These are phyloP conservation scores for Acrocephalus kingi DNA, from an alignment of 2,113 vertebrate species.

Conservation along the genomic window DNA sequence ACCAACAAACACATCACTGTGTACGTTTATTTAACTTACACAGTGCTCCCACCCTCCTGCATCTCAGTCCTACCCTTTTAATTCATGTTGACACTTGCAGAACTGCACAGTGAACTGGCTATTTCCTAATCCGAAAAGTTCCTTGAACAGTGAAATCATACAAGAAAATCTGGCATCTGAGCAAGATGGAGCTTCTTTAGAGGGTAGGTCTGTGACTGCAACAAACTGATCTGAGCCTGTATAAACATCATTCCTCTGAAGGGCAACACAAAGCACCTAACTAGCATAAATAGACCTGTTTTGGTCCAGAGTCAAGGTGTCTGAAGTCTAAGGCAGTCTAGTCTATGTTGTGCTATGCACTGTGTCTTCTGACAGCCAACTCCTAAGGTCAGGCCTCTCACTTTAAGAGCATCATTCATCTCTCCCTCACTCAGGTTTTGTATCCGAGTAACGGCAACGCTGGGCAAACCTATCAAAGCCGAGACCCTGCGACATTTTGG, in stretches of 20 bases:
- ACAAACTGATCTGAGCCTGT: rapidly evolving
- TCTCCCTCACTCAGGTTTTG: background rate
- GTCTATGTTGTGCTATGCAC: rapidly evolving
- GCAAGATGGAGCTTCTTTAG: background rate
- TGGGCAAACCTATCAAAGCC: rapidly evolving
- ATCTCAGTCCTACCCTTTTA: background rate
- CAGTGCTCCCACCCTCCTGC: background rate
- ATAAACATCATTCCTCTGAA: background rate
- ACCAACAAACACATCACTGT: rapidly evolving
- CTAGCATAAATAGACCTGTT: rapidly evolving
- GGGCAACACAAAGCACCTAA: rapidly evolving
- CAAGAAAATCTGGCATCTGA: rapidly evolving
- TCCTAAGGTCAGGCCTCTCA: rapidly evolving
- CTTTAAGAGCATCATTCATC: background rate
- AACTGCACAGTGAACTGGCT: rapidly evolving
- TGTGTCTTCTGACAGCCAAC: rapidly evolving
- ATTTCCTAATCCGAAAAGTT: background rate
- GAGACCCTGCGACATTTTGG: rapidly evolving
- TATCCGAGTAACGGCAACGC: rapidly evolving
- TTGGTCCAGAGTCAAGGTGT: rapidly evolving
- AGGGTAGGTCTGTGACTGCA: rapidly evolving
- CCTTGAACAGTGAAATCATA: background rate
- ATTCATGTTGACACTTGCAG: background rate
- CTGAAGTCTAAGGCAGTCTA: no score
- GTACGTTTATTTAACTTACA: rapidly evolving